phyloP scores from a whole-genome alignment of 2,113 vertebrate species.

The Uria lomvia region DNA sequence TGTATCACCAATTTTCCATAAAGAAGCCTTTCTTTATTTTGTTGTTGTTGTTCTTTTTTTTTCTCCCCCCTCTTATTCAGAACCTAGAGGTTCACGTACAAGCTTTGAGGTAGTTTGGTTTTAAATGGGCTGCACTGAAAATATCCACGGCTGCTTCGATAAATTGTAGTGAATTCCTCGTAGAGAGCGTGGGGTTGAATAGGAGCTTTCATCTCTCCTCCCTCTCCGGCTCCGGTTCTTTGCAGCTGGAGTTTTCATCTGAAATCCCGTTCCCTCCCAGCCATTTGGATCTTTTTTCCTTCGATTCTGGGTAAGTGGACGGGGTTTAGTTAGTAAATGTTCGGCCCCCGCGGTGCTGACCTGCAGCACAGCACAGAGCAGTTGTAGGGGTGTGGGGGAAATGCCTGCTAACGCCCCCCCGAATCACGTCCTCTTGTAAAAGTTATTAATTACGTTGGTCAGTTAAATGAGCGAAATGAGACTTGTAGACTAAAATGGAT shows the following conservation, averaged over 20 bases:
- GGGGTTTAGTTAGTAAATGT: neutral
- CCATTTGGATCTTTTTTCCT: neutral
- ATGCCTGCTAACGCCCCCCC: neutral
- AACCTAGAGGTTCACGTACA: neutral
- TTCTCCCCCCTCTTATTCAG: neutral
- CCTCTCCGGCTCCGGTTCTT: neutral
- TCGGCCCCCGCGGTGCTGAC: neutral
- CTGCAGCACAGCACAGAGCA: neutral
- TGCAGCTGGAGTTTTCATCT: neutral
- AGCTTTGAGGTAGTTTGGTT: neutral
- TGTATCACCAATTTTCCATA: neutral
- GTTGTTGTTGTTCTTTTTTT: neutral
- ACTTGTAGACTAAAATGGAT: neutral
- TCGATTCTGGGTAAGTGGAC: neutral
- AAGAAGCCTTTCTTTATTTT: neutral
- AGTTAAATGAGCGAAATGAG: fast-evolving
- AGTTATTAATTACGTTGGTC: too few species aligned
- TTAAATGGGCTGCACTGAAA: neutral
- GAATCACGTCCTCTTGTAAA: neutral
- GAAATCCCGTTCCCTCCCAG: neutral
- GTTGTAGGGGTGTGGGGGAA: neutral
- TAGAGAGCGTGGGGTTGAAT: fast-evolving
- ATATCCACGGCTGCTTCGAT: fast-evolving
- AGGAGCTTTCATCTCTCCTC: neutral
- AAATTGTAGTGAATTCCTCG: neutral